A percentile compares a stretch with the other conserved stretches of the same genome.
phyloP scores from a whole-genome alignment of 2,888 invertebrate species.

The Auanema freiburgensis region DNA sequence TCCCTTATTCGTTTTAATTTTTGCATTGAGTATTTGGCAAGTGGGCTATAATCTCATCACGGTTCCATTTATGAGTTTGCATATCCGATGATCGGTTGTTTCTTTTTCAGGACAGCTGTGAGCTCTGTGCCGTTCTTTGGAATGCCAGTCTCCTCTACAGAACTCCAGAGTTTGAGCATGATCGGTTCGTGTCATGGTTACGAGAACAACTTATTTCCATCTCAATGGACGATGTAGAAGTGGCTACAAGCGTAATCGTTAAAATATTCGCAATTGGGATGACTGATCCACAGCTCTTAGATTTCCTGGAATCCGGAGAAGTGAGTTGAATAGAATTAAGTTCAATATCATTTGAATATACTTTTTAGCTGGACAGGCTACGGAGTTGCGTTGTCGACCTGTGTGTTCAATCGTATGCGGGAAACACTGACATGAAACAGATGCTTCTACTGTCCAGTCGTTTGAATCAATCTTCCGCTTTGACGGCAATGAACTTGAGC shows the following conservation, averaged over 20 bases:
- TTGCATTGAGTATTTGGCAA: neutral
- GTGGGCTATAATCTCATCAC: no score
- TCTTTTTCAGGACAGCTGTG: slow-evolving; percentile 53
- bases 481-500: slow-evolving; percentile 39
- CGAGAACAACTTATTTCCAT: slow-evolving; percentile 18
- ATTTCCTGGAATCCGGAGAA: slow-evolving; percentile 29
- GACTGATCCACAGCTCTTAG: slow-evolving; percentile 34
- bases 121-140: slow-evolving; percentile 54
- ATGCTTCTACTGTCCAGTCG: slow-evolving; percentile 50
- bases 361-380: slow-evolving; percentile 25
- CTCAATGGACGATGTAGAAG: slow-evolving; percentile 8
- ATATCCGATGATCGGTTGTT: no score
- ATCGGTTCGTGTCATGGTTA: slow-evolving; percentile 46
- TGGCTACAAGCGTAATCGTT: slow-evolving; percentile 14
- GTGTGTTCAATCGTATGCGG: slow-evolving; percentile 41
- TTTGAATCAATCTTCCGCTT: slow-evolving; percentile 43
- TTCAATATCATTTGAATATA: neutral
- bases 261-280: slow-evolving; percentile 26
- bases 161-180: slow-evolving; percentile 47
- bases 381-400: slow-evolving; percentile 32
- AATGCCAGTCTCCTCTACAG: slow-evolving; percentile 47
- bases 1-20: neutral
- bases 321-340: slow-evolving; percentile 2
- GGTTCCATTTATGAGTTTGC: no score
- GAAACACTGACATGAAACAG: slow-evolving; percentile 21